Evolutionary conservation across 2,797 vertebrate species (phyloP).

Genomic region (Microctenopoma steveboyesi): DNA sequence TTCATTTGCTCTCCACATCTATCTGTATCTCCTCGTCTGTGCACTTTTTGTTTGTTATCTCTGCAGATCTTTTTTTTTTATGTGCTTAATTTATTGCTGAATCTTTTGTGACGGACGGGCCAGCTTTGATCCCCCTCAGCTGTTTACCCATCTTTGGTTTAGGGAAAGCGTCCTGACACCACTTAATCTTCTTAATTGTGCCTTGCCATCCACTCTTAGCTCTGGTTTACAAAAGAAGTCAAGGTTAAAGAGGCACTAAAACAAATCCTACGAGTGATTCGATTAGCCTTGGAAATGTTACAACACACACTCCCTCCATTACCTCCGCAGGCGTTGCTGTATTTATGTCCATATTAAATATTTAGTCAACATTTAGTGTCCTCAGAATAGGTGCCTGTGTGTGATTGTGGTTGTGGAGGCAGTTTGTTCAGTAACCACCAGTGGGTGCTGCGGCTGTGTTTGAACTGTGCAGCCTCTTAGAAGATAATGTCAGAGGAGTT

Average conservation of each 20-base stretch:
- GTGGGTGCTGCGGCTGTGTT: conserved; percentile 45
- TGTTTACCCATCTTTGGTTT: conserved; percentile 41
- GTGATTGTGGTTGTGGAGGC: not conserved
- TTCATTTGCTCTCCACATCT: conserved; percentile 35
- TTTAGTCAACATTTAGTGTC: not conserved
- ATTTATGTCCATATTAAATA: not conserved
- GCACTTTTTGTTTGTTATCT: not conserved
- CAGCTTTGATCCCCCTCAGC: conserved; percentile 23
- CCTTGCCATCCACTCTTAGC: conserved; percentile 14
- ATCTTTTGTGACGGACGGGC: not conserved
- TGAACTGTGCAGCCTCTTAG: not conserved
- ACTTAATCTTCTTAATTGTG: conserved; percentile 50
- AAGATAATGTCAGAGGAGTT: not conserved
- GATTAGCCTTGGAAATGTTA: conserved; percentile 54
- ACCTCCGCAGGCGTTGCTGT: conserved; percentile 3
- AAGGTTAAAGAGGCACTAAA: conserved; percentile 70
- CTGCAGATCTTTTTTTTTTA: not conserved
- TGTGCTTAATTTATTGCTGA: not conserved
- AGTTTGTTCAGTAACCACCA: conserved; percentile 45
- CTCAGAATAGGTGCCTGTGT: conserved; percentile 9
- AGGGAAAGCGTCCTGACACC: conserved; percentile 49
- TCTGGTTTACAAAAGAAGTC: conserved; percentile 57
- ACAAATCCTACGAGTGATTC: conserved; percentile 60
- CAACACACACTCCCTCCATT: not conserved
- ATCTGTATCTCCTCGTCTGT: not conserved